Conservation (phyloP, 2,888 invertebrate genomes). For the Parasteatoda lunata region DNA sequence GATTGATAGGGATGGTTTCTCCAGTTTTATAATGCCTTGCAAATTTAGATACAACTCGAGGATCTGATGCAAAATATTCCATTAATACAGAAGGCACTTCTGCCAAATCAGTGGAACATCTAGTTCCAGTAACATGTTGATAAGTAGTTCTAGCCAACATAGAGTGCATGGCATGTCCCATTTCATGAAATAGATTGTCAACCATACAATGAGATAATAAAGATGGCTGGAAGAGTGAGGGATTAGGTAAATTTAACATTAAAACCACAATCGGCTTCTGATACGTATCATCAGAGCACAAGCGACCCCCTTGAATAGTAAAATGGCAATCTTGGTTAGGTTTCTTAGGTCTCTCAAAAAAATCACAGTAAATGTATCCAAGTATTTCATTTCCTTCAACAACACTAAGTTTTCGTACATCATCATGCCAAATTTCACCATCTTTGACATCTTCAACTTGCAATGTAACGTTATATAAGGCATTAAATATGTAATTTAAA, state of each 20-base stretch:
- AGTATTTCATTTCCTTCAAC: conserved; percentile 87
- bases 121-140: conserved; percentile 97
- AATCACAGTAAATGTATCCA: conserved; percentile 97
- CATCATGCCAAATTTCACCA: conserved; percentile 90
- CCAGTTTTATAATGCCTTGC: conserved; percentile 93
- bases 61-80: conserved; percentile 96
- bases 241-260: conserved; percentile 88
- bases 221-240: conserved; percentile 84
- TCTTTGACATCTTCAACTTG: conserved; percentile 82
- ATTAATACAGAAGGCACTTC: conserved; percentile 99
- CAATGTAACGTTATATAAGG: conserved; percentile 87
- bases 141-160: conserved; percentile 96
- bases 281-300: conserved; percentile 84
- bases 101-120: conserved; percentile 98
- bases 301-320: conserved; percentile 95
- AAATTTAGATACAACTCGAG: conserved; percentile 87
- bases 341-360: conserved; percentile 92
- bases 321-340: conserved; percentile 99
- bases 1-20: conserved; percentile 85
- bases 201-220: conserved; percentile 88
- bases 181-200: conserved; percentile 98
- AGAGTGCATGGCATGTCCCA: conserved; percentile 99
- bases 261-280: conserved; percentile 86
- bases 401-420: conserved; percentile 89
- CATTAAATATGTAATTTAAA: conserved; percentile 88